phyloP scores from a whole-genome alignment of 2,888 invertebrate species.

The Autographa gamma region DNA sequence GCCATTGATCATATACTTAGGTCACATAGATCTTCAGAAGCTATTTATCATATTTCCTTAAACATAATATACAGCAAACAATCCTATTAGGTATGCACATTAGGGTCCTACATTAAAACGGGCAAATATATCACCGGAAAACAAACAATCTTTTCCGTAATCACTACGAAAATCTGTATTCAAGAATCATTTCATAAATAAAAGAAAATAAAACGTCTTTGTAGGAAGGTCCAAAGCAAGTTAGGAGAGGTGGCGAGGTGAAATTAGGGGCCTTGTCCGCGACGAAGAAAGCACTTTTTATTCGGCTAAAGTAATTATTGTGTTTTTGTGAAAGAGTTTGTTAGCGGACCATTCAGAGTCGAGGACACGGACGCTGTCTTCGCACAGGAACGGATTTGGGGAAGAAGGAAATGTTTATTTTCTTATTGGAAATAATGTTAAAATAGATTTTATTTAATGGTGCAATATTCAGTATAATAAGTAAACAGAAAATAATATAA shows the following conservation, averaged over 20 bases:
- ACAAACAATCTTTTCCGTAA: slow-evolving; percentile 12
- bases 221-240: slow-evolving; percentile 55
- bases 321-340: slow-evolving; percentile 89
- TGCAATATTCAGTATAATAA: too few species aligned
- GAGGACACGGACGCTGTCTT: slow-evolving; percentile 77
- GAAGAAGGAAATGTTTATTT: neutral
- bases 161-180: slow-evolving; percentile 34
- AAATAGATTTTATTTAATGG: too few species aligned
- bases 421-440: too few species aligned
- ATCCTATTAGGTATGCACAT: too few species aligned
- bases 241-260: slow-evolving; percentile 75
- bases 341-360: slow-evolving; percentile 86
- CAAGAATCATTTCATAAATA: slow-evolving; percentile 47
- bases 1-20: too few species aligned
- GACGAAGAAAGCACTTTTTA: slow-evolving; percentile 85
- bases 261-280: slow-evolving; percentile 83
- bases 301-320: slow-evolving; percentile 88
- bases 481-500: too few species aligned
- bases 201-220: slow-evolving; percentile 55
- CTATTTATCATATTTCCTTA: too few species aligned
- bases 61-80: too few species aligned
- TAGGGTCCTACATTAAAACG: neutral
- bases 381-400: slow-evolving; percentile 68
- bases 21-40: too few species aligned
- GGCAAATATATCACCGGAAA: slow-evolving; percentile 11